Evolutionary conservation across 2,888 invertebrate genomes (phyloP).

Genomic region (Acronicta aceris): DNA sequence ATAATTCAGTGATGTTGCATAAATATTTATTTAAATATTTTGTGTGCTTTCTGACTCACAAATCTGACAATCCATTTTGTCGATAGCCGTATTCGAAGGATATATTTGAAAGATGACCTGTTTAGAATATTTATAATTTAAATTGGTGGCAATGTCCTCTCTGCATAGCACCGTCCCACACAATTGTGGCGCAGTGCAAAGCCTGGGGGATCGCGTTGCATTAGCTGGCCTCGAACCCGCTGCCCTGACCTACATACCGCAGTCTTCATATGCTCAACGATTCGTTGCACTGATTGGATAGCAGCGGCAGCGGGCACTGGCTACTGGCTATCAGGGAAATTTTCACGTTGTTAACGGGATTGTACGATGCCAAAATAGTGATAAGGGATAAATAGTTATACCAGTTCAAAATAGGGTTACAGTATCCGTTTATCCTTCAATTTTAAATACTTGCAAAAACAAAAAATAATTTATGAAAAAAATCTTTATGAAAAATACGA

Average conservation of each 20-base stretch:
- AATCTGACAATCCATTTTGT: too few species aligned
- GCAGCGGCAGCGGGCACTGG: slow-evolving; percentile 19
- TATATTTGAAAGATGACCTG: not conserved
- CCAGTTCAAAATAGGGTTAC: too few species aligned
- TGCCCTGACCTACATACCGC: slow-evolving; percentile 55
- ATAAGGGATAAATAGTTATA: slow-evolving; percentile 1
- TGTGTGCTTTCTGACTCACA: too few species aligned
- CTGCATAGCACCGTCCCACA: slow-evolving; percentile 17
- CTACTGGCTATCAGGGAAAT: slow-evolving; percentile 19
- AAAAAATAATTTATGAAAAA: too few species aligned
- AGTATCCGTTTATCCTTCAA: too few species aligned
- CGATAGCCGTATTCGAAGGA: too few species aligned
- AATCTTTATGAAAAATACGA: too few species aligned
- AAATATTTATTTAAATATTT: not conserved
- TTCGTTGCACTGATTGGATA: slow-evolving; percentile 45
- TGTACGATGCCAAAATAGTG: slow-evolving; percentile 15
- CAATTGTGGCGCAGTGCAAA: slow-evolving; percentile 51
- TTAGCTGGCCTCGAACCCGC: slow-evolving; percentile 54
- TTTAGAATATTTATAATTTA: not conserved
- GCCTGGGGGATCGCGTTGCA: slow-evolving; percentile 54
- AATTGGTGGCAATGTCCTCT: slow-evolving; percentile 7
- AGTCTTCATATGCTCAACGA: slow-evolving; percentile 48
- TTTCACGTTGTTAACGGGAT: slow-evolving; percentile 33
- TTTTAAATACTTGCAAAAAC: too few species aligned
- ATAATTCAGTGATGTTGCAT: too few species aligned